phyloP scores from a whole-genome alignment of 2,888 invertebrate genomes.

The Nebria brevicollis region DNA sequence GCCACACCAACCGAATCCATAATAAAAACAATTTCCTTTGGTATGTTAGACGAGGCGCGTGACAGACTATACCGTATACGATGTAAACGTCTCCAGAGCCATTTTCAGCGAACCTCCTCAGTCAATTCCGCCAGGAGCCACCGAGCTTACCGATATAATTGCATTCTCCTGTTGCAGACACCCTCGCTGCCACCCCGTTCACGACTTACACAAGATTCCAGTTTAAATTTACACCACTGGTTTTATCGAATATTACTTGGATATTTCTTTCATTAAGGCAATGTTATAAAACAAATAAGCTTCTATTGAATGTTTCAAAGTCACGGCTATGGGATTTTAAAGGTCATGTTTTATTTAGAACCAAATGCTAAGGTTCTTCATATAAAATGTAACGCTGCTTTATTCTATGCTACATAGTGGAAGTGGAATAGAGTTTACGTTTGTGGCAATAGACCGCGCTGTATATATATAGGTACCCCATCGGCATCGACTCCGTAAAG shows the following conservation, averaged over 20 bases:
- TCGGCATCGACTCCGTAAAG: not conserved
- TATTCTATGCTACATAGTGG: not conserved
- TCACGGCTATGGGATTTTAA: too few species aligned
- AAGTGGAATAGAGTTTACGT: not conserved
- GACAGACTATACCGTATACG: constrained; percentile 3
- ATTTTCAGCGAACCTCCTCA: constrained; percentile 8
- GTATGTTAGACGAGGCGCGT: constrained; percentile 5
- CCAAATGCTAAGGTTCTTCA: too few species aligned
- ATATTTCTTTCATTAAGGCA: too few species aligned
- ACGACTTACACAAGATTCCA: not conserved
- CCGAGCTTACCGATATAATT: constrained; percentile 27
- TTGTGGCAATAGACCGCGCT: not conserved
- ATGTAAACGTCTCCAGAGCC: not conserved
- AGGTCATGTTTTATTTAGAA: too few species aligned
- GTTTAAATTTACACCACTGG: too few species aligned
- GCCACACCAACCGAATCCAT: constrained; percentile 11
- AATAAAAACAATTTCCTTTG: constrained; percentile 27
- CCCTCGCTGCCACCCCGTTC: not conserved
- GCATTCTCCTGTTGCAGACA: constrained; percentile 24
- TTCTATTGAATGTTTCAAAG: too few species aligned
- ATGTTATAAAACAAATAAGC: too few species aligned
- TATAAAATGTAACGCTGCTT: too few species aligned
- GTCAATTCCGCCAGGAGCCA: constrained; percentile 17
- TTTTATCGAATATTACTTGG: too few species aligned
- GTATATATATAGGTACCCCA: not conserved